Evolutionary conservation across 2,888 invertebrate species (phyloP).

Genomic region (Meloe dianella): DNA sequence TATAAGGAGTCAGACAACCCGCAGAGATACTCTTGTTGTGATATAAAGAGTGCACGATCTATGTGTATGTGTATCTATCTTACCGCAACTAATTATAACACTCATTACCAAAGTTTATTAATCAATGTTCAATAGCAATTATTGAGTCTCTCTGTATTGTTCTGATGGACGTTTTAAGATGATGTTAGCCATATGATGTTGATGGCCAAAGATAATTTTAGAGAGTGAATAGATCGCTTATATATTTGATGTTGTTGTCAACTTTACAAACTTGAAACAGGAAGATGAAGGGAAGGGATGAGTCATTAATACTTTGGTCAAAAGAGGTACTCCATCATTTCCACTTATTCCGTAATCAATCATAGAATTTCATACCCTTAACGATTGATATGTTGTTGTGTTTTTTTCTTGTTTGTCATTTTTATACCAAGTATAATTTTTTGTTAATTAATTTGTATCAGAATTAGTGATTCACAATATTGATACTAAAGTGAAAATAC

Average conservation of each 20-base stretch:
- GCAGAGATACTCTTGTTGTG: constrained; percentile 34
- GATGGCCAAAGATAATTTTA: constrained; percentile 25
- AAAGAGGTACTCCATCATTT: constrained; percentile 20
- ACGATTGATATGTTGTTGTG: neutral
- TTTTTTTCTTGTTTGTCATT: neutral
- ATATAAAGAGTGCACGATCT: constrained; percentile 48
- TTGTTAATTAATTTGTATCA: neutral
- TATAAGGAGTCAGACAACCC: constrained; percentile 24
- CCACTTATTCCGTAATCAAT: constrained; percentile 16
- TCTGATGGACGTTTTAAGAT: constrained; percentile 38
- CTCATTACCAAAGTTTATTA: constrained; percentile 61
- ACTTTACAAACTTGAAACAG: constrained; percentile 13
- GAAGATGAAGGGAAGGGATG: neutral
- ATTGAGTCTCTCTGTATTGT: constrained; percentile 48
- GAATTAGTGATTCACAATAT: neutral
- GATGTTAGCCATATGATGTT: constrained; percentile 10
- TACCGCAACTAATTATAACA: constrained; percentile 59
- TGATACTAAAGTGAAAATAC: neutral
- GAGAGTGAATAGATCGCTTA: constrained; percentile 21
- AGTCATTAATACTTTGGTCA: constrained; percentile 27
- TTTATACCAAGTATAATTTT: neutral
- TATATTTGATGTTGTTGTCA: constrained; percentile 27
- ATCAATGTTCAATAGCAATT: constrained; percentile 58
- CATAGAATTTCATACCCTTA: constrained; percentile 4
- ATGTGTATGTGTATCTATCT: constrained; percentile 24